phyloP scores from a whole-genome alignment of 1,140 invertebrate species.

The Neuroterus valhalla region DNA sequence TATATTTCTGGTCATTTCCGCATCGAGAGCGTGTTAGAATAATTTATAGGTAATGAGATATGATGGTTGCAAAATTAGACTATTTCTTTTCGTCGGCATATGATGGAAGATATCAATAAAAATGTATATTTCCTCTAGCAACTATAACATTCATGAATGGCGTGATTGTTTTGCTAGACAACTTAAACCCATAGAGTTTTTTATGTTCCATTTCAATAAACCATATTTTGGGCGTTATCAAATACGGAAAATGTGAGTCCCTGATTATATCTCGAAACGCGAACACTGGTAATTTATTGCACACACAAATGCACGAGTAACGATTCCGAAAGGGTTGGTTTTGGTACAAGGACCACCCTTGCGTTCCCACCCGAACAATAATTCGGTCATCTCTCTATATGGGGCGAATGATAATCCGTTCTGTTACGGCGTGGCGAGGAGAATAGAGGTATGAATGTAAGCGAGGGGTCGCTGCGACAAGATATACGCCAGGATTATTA shows the following conservation, averaged over 20 bases:
- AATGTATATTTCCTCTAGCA: no score
- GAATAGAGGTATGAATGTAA: constrained; percentile 46
- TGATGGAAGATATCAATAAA: no score
- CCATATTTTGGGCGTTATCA: constrained; percentile 9
- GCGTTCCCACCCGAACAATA: constrained; percentile 54
- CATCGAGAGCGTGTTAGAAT: no score
- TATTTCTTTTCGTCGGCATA: no score
- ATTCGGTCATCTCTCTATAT: constrained; percentile 55
- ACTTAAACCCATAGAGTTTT: no score
- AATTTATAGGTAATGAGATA: no score
- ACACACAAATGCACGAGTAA: constrained; percentile 5
- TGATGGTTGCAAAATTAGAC: no score
- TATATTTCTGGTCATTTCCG: no score
- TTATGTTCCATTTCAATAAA: background rate
- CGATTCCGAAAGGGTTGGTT: constrained; percentile 40
- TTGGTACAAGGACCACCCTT: constrained; percentile 48
- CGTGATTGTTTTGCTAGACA: no score
- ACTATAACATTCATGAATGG: constrained; percentile 42
- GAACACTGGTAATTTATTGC: constrained; percentile 21
- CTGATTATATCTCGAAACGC: constrained; percentile 21
- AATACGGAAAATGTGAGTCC: constrained; percentile 19
- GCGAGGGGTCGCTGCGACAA: constrained; percentile 43
- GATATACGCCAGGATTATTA: constrained; percentile 59
- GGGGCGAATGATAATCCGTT: constrained; percentile 56
- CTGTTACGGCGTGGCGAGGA: constrained; percentile 50